These are phyloP conservation scores for Bradysia coprophila DNA, from an alignment of 1,140 invertebrate species.

Conservation along the genomic window DNA sequence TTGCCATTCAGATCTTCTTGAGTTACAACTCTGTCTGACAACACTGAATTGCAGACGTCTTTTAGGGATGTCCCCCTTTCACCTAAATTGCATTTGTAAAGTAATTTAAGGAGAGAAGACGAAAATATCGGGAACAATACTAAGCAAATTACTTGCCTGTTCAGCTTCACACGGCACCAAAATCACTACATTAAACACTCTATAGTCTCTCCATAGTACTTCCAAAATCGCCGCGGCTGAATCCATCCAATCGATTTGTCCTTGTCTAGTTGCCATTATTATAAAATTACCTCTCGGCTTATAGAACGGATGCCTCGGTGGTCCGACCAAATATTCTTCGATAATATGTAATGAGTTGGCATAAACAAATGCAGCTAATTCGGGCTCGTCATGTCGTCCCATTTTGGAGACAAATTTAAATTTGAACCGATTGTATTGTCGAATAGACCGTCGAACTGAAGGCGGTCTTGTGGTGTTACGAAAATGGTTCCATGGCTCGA, in stretches of 20 bases:
- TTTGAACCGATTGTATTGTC: neutral
- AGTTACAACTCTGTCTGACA: neutral
- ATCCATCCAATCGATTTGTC: neutral
- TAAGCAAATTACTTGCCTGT: neutral
- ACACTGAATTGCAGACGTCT: neutral
- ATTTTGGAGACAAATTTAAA: neutral
- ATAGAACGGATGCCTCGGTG: neutral
- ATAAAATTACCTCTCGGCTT: neutral
- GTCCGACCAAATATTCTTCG: neutral
- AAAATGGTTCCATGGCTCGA: neutral
- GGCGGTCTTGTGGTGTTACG: neutral
- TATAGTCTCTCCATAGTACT: slow-evolving; percentile 2
- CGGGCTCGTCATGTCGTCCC: neutral
- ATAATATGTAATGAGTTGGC: neutral
- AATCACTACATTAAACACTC: slow-evolving; percentile 1
- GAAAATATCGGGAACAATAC: neutral
- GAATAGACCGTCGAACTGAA: neutral
- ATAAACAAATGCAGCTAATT: neutral
- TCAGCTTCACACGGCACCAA: neutral
- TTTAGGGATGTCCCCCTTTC: neutral
- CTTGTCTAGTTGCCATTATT: neutral
- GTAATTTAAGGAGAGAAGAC: neutral
- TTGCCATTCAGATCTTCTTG: neutral
- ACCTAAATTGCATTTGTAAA: neutral
- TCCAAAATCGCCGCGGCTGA: neutral